Evolutionary conservation across 2,797 vertebrate genomes (phyloP), one percentile per base, ranked within the genome.

Genomic region (Brotula barbata): DNA sequence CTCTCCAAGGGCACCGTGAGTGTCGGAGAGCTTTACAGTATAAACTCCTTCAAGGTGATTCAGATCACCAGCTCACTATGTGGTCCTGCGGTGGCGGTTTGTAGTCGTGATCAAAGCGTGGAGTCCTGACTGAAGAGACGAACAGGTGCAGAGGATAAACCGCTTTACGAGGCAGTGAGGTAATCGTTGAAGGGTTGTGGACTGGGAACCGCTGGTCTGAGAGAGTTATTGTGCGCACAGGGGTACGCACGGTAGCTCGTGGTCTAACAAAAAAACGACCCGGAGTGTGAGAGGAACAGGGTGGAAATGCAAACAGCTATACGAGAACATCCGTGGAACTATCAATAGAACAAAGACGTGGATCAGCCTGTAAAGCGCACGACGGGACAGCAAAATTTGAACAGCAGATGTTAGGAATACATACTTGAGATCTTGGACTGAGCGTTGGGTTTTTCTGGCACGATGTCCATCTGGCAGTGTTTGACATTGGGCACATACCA

Each of bases 141-240:
- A 77, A 75, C 62, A 80, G 70, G 68, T 78, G 73, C 39, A 37
- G 58, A 15, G 39, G 65, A 66, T 71, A 59, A 77, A 73, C 20
- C 3, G 54, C 40, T 77, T 69, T n/a, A 68, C 54, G 52, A 25
- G 34, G 39, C 53, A 40, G n/a, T 48, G 46, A 54, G 49, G 9
- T 33, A 47, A 66, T 51, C 43, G 55, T 59, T 62, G 42, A 51
- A 53, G 28, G 25, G 55, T 73, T 40, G 9, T 41, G 37, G 23
- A 4, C 44, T 42, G 68, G 58, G 65, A 78, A 64, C 66, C 42
- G 43, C 41, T 39, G n/a, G 4, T 39, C 63, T 31, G 25, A 36
- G 34, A 28, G 25, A 28, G 9, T 36, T 6, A 7, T 6, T 36
- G 34, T 36, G 6, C 9, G 34, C 13, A 2, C 2, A 12, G 8